Base-by-base conservation (phyloP, 1,140 invertebrate species). In the Glomeris maerens region DNA sequence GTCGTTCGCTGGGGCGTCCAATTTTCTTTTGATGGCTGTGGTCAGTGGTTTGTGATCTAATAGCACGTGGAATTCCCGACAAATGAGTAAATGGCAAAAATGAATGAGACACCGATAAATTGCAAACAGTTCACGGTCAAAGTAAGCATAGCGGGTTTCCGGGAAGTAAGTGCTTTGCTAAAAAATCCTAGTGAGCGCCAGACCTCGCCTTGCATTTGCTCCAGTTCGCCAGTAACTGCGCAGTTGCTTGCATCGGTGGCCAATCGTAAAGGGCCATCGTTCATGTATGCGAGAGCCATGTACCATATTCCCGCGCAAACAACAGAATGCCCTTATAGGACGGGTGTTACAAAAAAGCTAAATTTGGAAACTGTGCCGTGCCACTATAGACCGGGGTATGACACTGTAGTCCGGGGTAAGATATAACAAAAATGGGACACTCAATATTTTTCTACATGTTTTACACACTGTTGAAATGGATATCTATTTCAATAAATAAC, bases 141-240 rank as follows among this genome's bases (percentile, higher is more conserved):
- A 42, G 4, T 17, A 10, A 17, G 4, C 23, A 23, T 42, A 42
- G 4, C 23, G 20, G 17, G 4, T 17, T 42, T 49, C 13, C 22
- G 4, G 22, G 21, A 2, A 31, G 13, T 38, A 1, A 53, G 39
- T 13, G 49, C 40, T 7, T 44, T 41, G 4, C 40, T 39, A 31
- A 52, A 52, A 14, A 52, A 48, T 14, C 7, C 23, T 7, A 48
- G 46, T 13, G 26, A 28, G 7, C 45, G 22, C 28, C 41, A 46
- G 2, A 4, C 28, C 5, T 14, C 2, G 2, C 14, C 2, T 2
- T 2, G 2, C 2, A 3, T 2, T 17, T 45, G 42, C 13, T 45
- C 22, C 29, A 5, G 4, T 38, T 7, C 2, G 5, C 36, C 14
- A 21, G 23, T 29, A 25, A 26, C 36, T n/a, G 44, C 28, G 26